A percentile compares a stretch with the other conserved stretches of the same genome.
These are phyloP conservation scores for Candidula unifasciata DNA, from an alignment of 2,888 invertebrate species.

Conservation along the genomic window DNA sequence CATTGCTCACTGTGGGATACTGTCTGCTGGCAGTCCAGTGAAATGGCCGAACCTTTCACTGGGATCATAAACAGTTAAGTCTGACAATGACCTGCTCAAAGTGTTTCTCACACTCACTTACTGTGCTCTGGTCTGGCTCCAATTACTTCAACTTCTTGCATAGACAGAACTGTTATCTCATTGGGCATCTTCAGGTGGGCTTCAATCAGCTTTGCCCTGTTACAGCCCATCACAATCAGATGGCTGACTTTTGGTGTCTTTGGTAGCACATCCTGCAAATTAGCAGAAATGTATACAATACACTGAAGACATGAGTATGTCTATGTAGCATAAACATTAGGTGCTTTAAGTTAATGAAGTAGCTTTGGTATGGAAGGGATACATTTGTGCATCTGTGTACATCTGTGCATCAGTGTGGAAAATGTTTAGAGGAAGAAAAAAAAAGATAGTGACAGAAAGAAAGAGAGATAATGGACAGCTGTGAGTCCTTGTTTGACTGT, in stretches of 20 bases:
- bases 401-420: no score
- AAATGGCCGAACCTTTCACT: background rate
- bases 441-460: no score
- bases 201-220: constrained; percentile 15
- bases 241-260: constrained; percentile 86
- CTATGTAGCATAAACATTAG: no score
- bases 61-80: background rate
- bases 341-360: no score
- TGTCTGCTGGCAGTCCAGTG: no score
- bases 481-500: no score
- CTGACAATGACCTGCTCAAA: background rate
- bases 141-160: constrained; percentile 84
- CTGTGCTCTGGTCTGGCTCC: constrained; percentile 79
- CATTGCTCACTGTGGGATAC: no score
- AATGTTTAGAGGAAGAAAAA: no score
- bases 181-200: constrained; percentile 82
- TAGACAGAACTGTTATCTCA: constrained; percentile 86
- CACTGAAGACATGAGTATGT: no score
- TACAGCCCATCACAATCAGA: constrained; percentile 76
- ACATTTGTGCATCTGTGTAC: no score
- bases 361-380: no score
- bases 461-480: no score
- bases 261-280: constrained; percentile 65
- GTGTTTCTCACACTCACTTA: constrained; percentile 54
- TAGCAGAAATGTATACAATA: background rate